Percentiles rank a stretch among this genome's conserved stretches.
phyloP scores from a whole-genome alignment of 2,797 vertebrate genomes.

The Tinamus major region DNA sequence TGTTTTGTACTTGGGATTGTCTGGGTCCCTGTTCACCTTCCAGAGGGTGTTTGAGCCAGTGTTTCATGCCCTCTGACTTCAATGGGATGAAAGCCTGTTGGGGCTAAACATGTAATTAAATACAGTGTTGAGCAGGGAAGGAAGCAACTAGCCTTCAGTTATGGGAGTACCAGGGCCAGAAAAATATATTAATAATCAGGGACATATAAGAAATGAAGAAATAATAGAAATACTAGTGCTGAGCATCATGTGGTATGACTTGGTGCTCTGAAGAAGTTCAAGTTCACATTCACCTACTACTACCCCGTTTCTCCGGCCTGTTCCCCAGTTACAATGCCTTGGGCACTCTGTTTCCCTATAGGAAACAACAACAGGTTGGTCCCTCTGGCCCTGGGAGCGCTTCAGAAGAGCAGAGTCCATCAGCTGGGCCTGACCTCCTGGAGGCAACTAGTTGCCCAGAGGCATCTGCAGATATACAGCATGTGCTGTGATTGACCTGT shows the following conservation, averaged over 20 bases:
- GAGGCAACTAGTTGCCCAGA: background rate
- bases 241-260: accelerated
- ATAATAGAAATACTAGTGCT: background rate
- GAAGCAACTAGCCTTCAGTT: background rate
- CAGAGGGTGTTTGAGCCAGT: background rate
- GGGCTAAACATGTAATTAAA: background rate
- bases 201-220: background rate
- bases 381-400: background rate
- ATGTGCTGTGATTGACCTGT: accelerated
- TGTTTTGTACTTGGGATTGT: background rate
- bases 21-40: background rate
- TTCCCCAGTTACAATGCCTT: accelerated
- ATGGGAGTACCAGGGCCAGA: background rate
- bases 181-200: background rate
- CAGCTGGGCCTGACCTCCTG: background rate
- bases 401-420: background rate
- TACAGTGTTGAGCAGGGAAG: background rate
- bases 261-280: background rate
- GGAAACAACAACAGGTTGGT: background rate
- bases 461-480: background rate
- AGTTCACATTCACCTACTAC: background rate
- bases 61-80: background rate
- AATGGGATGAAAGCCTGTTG: background rate
- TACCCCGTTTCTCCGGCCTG: background rate
- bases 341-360: background rate